Base-by-base conservation (phyloP, 2,113 vertebrate genomes). In the Burhinus oedicnemus region DNA sequence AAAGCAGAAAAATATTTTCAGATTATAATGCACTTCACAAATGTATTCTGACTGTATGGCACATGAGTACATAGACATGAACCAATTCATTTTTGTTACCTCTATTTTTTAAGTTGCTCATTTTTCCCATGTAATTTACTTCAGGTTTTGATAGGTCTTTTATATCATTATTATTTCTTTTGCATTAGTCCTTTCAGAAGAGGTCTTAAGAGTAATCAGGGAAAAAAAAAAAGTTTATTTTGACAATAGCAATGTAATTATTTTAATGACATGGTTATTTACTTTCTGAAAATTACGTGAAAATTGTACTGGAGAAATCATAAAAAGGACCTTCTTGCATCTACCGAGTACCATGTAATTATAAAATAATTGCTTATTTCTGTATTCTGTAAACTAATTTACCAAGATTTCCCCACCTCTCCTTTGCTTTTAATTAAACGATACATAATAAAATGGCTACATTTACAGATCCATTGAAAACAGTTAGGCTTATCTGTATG, bases 311-410 rank as follows among this genome's bases (percentile, higher is more conserved):
- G 15, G 30, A 93, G 27, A 65, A 90, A 86, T 68, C 22, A n/a
- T 60, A 72, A 88, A 96, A 94, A 61, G 11, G 38, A 70, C 9
- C 38, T 85, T 81, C 66, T 95, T 81, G 18, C 62, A 49, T 70
- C 49, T 93, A 77, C 38, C 23, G 88, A 77, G 22, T 64, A 79
- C 71, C 27, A 54, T 45, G 64, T 74, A 93, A 90, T 92, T 94
- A 65, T 14, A 90, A 90, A 95, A 92, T 49, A 92, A 93, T 87
- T 82, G n/a, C 25, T 87, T 80, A 54, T 70, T 96, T 92, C 57
- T 90, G 15, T 85, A 75, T 55, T 84, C 79, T 66, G 15, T 44
- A 62, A 94, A 60, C 32, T 45, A 55, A 3, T 76, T 89, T 70
- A 87, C 11, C 5, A 66, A 55, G 25, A 92, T 85, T 82, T 91